A percentile compares a stretch with the other conserved stretches of the same genome.
Evolutionary conservation across 2,113 vertebrate genomes (phyloP).

Genomic region (Dipodomys spectabilis): DNA sequence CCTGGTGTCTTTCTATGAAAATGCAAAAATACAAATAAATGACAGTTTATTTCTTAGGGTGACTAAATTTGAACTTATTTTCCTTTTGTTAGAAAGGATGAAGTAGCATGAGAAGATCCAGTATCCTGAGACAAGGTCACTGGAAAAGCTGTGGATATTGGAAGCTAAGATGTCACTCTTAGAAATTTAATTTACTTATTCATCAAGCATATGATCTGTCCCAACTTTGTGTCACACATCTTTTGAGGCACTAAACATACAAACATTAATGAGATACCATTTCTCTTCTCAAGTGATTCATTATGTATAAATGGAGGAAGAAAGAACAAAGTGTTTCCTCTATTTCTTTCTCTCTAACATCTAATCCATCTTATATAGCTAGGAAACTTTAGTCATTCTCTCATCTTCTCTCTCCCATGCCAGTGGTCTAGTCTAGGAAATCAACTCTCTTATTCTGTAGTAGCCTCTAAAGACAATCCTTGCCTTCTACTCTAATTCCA

Average conservation of each 20-base stretch:
- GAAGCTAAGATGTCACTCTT: neutral
- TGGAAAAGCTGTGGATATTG: neutral
- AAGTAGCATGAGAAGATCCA: neutral
- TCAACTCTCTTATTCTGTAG: neutral
- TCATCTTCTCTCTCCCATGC: neutral
- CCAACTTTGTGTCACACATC: neutral
- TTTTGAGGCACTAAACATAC: neutral
- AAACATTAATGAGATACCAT: neutral
- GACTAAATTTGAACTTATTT: neutral
- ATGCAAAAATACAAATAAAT: neutral
- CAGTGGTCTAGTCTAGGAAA: neutral
- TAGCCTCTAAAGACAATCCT: neutral
- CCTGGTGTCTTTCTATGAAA: neutral
- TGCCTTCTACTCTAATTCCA: neutral
- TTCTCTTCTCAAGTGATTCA: neutral
- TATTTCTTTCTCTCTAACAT: neutral
- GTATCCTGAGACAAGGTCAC: neutral
- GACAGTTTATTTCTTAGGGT: neutral
- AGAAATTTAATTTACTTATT: neutral
- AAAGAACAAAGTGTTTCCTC: neutral
- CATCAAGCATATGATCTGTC: neutral
- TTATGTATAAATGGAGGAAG: conserved; percentile 23
- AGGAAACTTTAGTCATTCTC: neutral
- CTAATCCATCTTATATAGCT: neutral
- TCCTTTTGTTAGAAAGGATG: neutral